A percentile compares a stretch with the other conserved stretches of the same genome.
These are phyloP conservation scores for Nephrocerus scutellatus DNA, from an alignment of 2,888 invertebrate species.

Conservation along the genomic window DNA sequence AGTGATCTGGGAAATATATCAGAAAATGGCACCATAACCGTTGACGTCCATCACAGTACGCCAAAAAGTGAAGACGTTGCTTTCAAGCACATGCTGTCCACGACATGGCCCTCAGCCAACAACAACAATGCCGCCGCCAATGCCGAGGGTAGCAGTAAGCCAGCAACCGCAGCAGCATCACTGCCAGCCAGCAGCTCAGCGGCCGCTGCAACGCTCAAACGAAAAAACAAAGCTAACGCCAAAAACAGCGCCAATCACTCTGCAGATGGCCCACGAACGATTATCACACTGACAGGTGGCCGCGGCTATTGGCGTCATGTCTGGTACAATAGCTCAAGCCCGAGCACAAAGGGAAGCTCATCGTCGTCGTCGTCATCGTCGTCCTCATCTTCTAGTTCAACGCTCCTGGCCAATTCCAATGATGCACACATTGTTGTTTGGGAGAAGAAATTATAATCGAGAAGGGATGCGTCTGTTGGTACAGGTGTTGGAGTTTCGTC, in stretches of 20 bases:
- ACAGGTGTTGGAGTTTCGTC: too few relatives aligned
- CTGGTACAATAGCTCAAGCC: conserved; percentile 48
- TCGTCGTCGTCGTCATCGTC: conserved; percentile 3
- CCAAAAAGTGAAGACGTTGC: conserved; percentile 37
- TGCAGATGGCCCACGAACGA: conserved; percentile 59
- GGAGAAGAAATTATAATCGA: conserved; percentile 75
- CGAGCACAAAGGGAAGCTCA: conserved; percentile 30
- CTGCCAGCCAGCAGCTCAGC: conserved; percentile 26
- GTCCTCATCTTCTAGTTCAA: conserved; percentile 23
- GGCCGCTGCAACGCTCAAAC: conserved; percentile 41
- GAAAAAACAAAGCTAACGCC: conserved; percentile 34
- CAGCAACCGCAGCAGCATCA: conserved; percentile 17
- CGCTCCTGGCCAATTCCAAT: conserved; percentile 63
- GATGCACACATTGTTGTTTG: conserved; percentile 86
- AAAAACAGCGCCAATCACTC: conserved; percentile 36
- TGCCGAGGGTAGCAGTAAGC: background rate
- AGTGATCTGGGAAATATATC: conserved; percentile 51
- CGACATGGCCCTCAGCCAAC: conserved; percentile 13
- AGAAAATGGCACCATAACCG: conserved; percentile 48
- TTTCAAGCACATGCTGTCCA: conserved; percentile 27
- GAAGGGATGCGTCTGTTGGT: too few relatives aligned
- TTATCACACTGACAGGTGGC: conserved; percentile 81
- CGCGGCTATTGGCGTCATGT: conserved; percentile 81
- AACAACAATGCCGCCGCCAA: conserved; percentile 1
- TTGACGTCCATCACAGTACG: conserved; percentile 34